Evolutionary conservation across 2,113 vertebrate genomes (phyloP), one percentile per base, ranked within the genome.

Genomic region (Labeo rohita): DNA sequence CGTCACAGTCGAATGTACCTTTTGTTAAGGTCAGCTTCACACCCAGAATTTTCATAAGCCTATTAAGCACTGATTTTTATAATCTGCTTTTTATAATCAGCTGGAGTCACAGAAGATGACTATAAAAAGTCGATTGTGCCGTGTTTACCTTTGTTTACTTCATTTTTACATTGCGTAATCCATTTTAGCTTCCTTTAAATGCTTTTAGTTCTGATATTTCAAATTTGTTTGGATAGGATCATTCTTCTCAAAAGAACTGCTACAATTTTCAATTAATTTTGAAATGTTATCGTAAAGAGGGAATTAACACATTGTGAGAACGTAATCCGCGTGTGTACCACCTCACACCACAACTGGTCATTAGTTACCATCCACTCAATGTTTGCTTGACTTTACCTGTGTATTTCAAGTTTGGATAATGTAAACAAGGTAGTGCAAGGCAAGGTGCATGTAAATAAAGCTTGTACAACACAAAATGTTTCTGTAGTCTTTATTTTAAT

Each of bases 371-470:
- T 77, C 28, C n/a, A 77, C 50, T 93, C 92, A 94, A 90, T 95
- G 95, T 96, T 94, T 94, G 94, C 96, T 94, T 94, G 94, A 96
- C 95, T 92, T 95, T 94, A 94, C 93, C 95, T 93, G 94, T 97
- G 96, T 97, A 96, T 95, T 88, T 96, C 93, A 94, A 95, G 95
- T 95, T 94, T 95, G 92, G 95, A 91, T 94, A 93, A 83, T 83
- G 92, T 95, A 96, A 95, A 95, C 94, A 96, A 95, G 94, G 96
- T 96, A 96, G 96, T 97, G 95, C 96, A 95, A 94, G 94, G 95
- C 91, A 95, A 95, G 95, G 95, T 96, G 97, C 96, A 96, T 98
- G 97, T 98, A 98, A 98, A 99, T 98, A 99, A 98, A 99, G 96
- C 95, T 94, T 95, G 92, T 91, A 95, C 94, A 95, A 96, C 94